Evolutionary conservation across 2,888 invertebrate genomes (phyloP).

Genomic region (Anthophora plumipes): DNA sequence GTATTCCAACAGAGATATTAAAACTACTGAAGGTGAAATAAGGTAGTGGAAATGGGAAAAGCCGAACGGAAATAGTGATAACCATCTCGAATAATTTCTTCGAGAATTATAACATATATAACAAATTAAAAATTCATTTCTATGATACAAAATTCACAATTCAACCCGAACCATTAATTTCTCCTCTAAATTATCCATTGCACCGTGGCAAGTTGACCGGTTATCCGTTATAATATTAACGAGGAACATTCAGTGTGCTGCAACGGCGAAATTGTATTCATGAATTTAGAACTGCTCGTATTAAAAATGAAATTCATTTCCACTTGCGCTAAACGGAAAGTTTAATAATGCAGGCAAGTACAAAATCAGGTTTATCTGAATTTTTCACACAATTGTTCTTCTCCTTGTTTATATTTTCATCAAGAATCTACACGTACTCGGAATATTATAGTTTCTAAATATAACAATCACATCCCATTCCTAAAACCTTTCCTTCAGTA

Average conservation of each 20-base stretch:
- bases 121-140: background rate
- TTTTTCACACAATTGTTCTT: too few relatives aligned
- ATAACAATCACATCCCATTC: too few relatives aligned
- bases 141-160: too few relatives aligned
- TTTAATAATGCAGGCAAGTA: background rate
- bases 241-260: background rate
- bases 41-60: too few relatives aligned
- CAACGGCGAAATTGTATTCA: background rate
- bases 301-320: background rate
- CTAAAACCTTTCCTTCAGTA: background rate
- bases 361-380: background rate
- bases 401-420: too few relatives aligned
- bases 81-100: too few relatives aligned
- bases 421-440: too few relatives aligned
- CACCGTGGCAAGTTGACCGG: background rate
- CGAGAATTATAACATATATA: background rate
- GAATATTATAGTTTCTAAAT: too few relatives aligned
- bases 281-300: background rate
- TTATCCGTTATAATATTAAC: background rate
- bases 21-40: too few relatives aligned
- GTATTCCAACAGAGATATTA: too few relatives aligned
- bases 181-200: background rate
- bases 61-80: too few relatives aligned
- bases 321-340: background rate
- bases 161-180: background rate